Base-by-base conservation (phyloP, 2,113 vertebrate genomes). In the Ameiurus melas region DNA sequence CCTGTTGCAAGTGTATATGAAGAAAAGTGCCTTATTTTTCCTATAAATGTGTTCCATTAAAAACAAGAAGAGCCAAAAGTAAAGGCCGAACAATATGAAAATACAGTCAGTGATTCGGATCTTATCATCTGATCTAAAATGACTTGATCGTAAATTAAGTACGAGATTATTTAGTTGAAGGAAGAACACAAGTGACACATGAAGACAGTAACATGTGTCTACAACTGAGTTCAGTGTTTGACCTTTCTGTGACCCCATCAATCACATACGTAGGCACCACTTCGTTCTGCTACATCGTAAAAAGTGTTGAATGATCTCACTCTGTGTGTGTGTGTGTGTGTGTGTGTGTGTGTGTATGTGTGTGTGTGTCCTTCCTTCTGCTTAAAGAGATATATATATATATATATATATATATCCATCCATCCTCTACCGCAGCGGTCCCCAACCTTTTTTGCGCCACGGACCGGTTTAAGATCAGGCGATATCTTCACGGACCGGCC, bases 211-310 rank as follows among this genome's bases (percentile, higher is more conserved):
- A 3, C 12, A 27, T 25, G 25, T 22, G 36, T 22, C 19, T 43
- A 4, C 7, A 39, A 36, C 33, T 77, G 20, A n/a, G 25, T 14
- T 53, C 51, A 79, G 58, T 33, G 51, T 68, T 84, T 66, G 75
- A 66, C 71, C 60, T 88, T 68, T 78, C 60, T 30, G 16, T 84
- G 43, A 84, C 57, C 87, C n/a, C 47, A 17, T 53, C 71, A 66
- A 71, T 88, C 68, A 84, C 43, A 6, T 64, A 14, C 51, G 43
- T 16, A 51, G 12, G 36, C 71, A 73, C 71, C 19, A 14, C 73
- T 78, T 78, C 14, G 30, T 55, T 79, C 51, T 79, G 77, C 51
- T 30, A 3, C 51, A 79, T 55, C n/a, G 47, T 30, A 79, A 79
- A 79, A 79, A 53, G 47, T 17, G 25, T 55, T 79, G 27, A 79